Evolutionary conservation across 1,140 invertebrate genomes (phyloP).

Genomic region (Eumaeus atala): DNA sequence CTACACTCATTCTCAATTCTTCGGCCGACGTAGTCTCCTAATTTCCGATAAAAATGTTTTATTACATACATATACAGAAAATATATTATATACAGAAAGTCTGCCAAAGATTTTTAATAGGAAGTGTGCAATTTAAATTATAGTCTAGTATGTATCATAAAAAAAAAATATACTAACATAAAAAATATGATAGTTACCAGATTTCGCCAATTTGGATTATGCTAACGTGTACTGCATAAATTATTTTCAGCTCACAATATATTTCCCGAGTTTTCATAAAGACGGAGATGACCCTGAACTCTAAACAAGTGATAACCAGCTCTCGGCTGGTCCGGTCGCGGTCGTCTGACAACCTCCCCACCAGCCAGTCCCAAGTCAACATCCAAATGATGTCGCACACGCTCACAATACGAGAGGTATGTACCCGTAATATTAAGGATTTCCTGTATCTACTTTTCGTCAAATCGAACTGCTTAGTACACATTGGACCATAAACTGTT

Average conservation of each 20-base stretch:
- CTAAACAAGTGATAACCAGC: constrained; percentile 81
- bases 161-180: no score
- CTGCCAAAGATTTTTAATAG: no score
- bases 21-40: no score
- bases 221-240: constrained; percentile 2
- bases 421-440: constrained; percentile 4
- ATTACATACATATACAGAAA: no score
- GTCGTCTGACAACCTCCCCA: constrained; percentile 91
- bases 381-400: constrained; percentile 96
- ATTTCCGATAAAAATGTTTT: no score
- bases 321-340: constrained; percentile 83
- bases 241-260: constrained; percentile 83
- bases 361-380: constrained; percentile 92
- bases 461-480: neutral
- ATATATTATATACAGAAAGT: no score
- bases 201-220: neutral
- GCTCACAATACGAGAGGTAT: constrained; percentile 92
- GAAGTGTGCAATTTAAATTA: no score
- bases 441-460: neutral
- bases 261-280: constrained; percentile 93
- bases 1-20: no score
- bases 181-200: no score
- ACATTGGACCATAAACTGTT: constrained; percentile 4
- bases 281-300: constrained; percentile 93
- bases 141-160: no score